Evolutionary conservation across 2,797 vertebrate genomes (phyloP).

Genomic region (Pteropus rufus): DNA sequence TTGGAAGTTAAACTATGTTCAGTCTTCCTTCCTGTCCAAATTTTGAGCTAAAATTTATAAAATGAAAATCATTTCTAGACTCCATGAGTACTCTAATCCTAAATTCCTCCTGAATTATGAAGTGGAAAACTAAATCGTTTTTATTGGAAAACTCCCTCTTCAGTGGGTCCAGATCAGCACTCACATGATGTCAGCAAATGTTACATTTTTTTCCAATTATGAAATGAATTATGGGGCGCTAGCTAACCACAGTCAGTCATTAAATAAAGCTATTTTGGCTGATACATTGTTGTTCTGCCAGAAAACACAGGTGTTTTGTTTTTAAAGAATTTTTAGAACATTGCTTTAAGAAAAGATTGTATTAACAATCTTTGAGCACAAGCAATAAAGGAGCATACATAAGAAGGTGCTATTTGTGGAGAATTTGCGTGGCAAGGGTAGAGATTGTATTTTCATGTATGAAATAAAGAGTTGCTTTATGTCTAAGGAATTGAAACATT

Average conservation of each 20-base stretch:
- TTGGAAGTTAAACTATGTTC: constrained; percentile 37
- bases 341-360: constrained; percentile 67
- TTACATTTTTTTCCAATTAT: constrained; percentile 82
- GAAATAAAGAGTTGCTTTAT: constrained; percentile 64
- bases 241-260: constrained; percentile 73
- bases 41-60: constrained; percentile 65
- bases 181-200: constrained; percentile 80
- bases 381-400: constrained; percentile 39
- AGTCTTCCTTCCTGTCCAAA: constrained; percentile 62
- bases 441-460: constrained; percentile 40
- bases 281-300: constrained; percentile 73
- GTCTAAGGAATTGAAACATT: constrained; percentile 40
- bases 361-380: constrained; percentile 44
- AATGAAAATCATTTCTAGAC: constrained; percentile 46
- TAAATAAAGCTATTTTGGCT: constrained; percentile 78
- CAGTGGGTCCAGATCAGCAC: constrained; percentile 73
- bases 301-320: constrained; percentile 80
- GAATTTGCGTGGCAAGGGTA: constrained; percentile 36
- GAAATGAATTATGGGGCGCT: constrained; percentile 80
- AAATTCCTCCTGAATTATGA: constrained; percentile 71
- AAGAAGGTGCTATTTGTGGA: constrained; percentile 43
- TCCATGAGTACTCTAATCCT: constrained; percentile 40
- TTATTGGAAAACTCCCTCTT: constrained; percentile 76
- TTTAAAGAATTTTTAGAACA: constrained; percentile 61
- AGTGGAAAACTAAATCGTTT: constrained; percentile 75